Conservation (phyloP, 2,888 invertebrate genomes). For the Gisinianus flammeolus region DNA sequence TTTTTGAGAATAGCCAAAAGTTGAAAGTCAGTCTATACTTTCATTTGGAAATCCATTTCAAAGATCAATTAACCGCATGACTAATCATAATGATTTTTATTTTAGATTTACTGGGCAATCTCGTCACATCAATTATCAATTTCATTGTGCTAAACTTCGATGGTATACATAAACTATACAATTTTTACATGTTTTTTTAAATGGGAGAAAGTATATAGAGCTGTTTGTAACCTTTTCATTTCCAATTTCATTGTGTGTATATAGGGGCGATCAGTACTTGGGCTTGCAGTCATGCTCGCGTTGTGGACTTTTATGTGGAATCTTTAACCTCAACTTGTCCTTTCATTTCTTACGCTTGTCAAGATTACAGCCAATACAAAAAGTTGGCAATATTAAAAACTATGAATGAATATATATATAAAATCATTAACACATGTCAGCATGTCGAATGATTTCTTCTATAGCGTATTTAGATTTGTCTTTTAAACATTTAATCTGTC, state of each 20-base stretch:
- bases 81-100: too few relatives aligned
- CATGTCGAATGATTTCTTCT: too few relatives aligned
- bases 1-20: too few relatives aligned
- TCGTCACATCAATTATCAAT: conserved; percentile 51
- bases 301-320: conserved; percentile 57
- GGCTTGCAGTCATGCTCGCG: conserved; percentile 58
- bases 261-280: conserved; percentile 44
- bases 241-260: conserved; percentile 3
- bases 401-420: too few relatives aligned
- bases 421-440: too few relatives aligned
- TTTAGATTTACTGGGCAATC: conserved; percentile 54
- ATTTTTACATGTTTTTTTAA: neutral
- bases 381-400: conserved; percentile 49
- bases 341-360: conserved; percentile 61
- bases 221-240: too few relatives aligned
- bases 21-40: too few relatives aligned
- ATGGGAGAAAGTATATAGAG: too few relatives aligned
- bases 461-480: too few relatives aligned
- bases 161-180: conserved; percentile 33
- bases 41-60: too few relatives aligned
- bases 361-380: conserved; percentile 60
- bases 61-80: too few relatives aligned
- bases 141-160: conserved; percentile 54
- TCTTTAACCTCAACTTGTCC: conserved; percentile 60
- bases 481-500: too few relatives aligned